These are phyloP conservation scores for Epizoanthus stellaris DNA, from an alignment of 92 coral and sea anemone genomes.

Conservation along the genomic window DNA sequence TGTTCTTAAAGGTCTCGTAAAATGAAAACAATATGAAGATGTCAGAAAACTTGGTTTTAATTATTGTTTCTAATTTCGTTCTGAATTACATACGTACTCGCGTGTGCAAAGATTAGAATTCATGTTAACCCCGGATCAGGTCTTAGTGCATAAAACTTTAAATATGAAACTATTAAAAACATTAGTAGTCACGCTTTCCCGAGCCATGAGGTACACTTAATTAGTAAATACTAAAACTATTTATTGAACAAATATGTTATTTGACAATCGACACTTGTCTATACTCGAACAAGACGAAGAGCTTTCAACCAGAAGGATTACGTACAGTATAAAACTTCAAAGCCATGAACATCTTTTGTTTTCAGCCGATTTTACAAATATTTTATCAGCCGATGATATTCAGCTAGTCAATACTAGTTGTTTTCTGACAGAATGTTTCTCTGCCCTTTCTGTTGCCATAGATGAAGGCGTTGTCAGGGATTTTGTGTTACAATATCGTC, in stretches of 20 bases:
- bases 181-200: not conserved
- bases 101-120: not conserved
- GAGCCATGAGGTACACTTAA: not conserved
- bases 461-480: not conserved
- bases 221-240: slow-evolving; percentile 4
- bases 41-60: not conserved
- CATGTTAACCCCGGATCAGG: not conserved
- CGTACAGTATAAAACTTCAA: no score
- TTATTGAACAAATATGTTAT: slow-evolving; percentile 1
- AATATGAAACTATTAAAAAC: no score
- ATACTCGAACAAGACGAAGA: no score
- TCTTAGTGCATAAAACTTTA: not conserved
- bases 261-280: not conserved
- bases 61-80: not conserved
- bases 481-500: slow-evolving; percentile 10
- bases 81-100: not conserved
- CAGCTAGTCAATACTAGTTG: not conserved
- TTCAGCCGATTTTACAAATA: not conserved
- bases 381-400: not conserved
- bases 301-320: no score
- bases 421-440: not conserved
- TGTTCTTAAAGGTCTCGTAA: not conserved
- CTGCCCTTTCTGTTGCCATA: slow-evolving; percentile 10
- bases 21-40: slow-evolving; percentile 10
- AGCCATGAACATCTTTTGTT: not conserved